Percentiles rank a stretch among this genome's conserved stretches.
Conservation (phyloP, 2,797 vertebrate species). For the Esox lucius region DNA sequence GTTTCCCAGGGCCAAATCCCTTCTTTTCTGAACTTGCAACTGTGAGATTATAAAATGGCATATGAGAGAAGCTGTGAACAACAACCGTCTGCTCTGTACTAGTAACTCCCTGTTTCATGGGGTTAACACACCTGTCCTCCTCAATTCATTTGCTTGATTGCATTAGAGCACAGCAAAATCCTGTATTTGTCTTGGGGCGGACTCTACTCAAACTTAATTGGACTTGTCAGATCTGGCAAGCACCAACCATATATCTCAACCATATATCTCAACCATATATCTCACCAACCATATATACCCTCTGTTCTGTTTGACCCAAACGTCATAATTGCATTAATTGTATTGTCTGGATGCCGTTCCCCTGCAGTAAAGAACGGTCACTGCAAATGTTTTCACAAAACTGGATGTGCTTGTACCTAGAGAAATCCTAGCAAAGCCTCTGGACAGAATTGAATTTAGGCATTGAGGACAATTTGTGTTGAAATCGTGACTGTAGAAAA, state of each 20-base stretch:
- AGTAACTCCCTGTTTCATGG: not conserved
- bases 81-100: not conserved
- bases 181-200: slow-evolving; percentile 25
- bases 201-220: slow-evolving; percentile 25
- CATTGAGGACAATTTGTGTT: not conserved
- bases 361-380: too few relatives aligned
- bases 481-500: not conserved
- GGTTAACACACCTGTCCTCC: slow-evolving; percentile 12
- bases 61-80: not conserved
- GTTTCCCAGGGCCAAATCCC: not conserved
- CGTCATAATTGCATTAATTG: too few relatives aligned
- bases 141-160: slow-evolving; percentile 21
- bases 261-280: too few relatives aligned
- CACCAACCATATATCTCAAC: slow-evolving; percentile 16
- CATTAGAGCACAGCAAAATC: slow-evolving; percentile 28
- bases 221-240: slow-evolving; percentile 22
- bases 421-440: too few relatives aligned
- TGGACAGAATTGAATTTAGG: not conserved
- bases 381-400: too few relatives aligned
- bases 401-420: too few relatives aligned
- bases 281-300: slow-evolving; percentile 17
- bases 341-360: too few relatives aligned
- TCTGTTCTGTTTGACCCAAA: not conserved
- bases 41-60: not conserved
- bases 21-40: not conserved